A percentile compares a stretch with the other conserved stretches of the same genome.
These are phyloP conservation scores for Prionace glauca DNA, from an alignment of 2,797 vertebrate genomes.

Conservation along the genomic window DNA sequence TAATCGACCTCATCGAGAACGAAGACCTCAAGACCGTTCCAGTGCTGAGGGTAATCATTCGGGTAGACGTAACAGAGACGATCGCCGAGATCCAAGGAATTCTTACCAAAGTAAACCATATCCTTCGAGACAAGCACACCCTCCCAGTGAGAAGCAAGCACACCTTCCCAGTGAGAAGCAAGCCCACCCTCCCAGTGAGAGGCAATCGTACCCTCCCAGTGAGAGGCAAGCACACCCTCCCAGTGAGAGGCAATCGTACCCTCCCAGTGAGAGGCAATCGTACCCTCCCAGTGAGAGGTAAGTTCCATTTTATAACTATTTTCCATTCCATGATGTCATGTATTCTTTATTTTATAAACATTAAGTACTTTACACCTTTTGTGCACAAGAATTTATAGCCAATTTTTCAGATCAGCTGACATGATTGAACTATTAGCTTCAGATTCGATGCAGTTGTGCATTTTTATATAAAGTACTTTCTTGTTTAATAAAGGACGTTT, in stretches of 20 bases:
- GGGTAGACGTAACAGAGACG: neutral
- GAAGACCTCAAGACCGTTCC: neutral
- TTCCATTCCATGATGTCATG: neutral
- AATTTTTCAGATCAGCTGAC: neutral
- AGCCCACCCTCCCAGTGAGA: neutral
- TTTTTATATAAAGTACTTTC: neutral
- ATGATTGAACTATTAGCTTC: neutral
- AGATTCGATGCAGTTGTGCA: neutral
- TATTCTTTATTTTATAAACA: neutral
- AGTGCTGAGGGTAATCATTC: neutral
- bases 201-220: neutral
- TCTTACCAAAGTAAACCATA: neutral
- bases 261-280: neutral
- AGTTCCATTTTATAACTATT: neutral
- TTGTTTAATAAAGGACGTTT: neutral
- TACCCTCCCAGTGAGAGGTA: slow-evolving; percentile 14
- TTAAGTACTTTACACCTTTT: neutral
- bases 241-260: neutral
- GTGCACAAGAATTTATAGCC: neutral
- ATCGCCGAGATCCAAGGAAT: neutral
- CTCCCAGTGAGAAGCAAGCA: neutral
- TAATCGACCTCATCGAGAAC: slow-evolving; percentile 17
- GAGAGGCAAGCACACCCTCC: neutral
- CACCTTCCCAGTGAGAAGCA: neutral
- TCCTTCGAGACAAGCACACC: neutral